A percentile compares a stretch with the other conserved stretches of the same genome.
phyloP scores from a whole-genome alignment of 1,140 invertebrate species.

The Micrasema longulum region DNA sequence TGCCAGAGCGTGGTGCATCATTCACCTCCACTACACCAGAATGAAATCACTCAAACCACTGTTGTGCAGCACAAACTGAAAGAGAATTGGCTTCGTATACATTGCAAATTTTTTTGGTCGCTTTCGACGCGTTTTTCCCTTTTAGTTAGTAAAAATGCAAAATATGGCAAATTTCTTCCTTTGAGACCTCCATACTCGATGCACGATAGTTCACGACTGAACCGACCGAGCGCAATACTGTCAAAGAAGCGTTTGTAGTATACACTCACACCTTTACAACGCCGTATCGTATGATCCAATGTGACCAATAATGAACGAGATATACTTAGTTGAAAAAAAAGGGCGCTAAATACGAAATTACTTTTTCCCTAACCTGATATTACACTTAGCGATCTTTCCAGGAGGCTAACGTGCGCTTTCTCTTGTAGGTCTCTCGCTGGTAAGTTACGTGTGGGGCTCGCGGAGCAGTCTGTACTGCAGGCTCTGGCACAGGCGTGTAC shows the following conservation, averaged over 20 bases:
- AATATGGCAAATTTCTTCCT: constrained; percentile 24
- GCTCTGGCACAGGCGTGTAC: constrained; percentile 90
- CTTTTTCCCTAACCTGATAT: too few species aligned
- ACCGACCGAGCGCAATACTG: constrained; percentile 50
- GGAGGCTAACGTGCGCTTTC: too few species aligned
- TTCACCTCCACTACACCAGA: constrained; percentile 19
- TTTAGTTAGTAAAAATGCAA: constrained; percentile 16
- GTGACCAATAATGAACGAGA: constrained; percentile 6
- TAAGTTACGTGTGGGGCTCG: constrained; percentile 95
- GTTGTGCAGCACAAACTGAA: too few species aligned
- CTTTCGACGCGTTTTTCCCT: constrained; percentile 16
- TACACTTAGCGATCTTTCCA: too few species aligned
- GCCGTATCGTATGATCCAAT: constrained; percentile 1
- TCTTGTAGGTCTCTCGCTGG: constrained; percentile 80
- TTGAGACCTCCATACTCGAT: constrained; percentile 23
- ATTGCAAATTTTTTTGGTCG: neutral
- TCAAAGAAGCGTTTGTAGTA: constrained; percentile 10
- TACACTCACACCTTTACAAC: constrained; percentile 3
- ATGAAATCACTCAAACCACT: too few species aligned
- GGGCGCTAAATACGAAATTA: too few species aligned
- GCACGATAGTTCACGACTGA: constrained; percentile 39
- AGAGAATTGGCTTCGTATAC: too few species aligned
- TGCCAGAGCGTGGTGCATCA: constrained; percentile 19
- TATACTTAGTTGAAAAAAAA: constrained; percentile 36
- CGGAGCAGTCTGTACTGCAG: constrained; percentile 95